Evolutionary conservation across 2,113 vertebrate species (phyloP).

Genomic region (Myiozetetes cayanensis): DNA sequence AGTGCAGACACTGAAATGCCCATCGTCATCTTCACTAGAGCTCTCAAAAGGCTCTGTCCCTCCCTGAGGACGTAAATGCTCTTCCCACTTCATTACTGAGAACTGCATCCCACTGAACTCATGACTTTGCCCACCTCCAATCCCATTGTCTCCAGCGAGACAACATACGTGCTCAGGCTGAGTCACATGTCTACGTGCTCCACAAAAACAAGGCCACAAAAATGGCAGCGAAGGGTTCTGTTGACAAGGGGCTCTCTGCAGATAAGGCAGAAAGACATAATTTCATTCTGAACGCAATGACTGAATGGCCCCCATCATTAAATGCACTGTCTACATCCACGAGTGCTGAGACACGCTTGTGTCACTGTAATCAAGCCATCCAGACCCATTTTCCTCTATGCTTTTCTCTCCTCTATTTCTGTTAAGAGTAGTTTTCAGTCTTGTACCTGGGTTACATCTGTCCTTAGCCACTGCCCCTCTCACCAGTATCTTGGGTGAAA

Average conservation of each 20-base stretch:
- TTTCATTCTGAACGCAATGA: background rate
- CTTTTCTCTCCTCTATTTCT: background rate
- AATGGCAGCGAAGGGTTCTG: background rate
- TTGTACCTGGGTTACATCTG: background rate
- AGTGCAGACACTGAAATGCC: background rate
- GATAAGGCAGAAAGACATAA: background rate
- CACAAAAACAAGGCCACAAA: background rate
- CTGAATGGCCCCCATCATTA: background rate
- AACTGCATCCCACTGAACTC: background rate
- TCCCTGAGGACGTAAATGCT: background rate
- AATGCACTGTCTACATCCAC: background rate
- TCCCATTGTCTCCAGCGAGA: background rate
- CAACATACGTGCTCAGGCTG: background rate
- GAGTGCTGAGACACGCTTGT: background rate
- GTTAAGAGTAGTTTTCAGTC: background rate
- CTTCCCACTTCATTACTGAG: background rate
- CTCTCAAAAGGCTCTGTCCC: background rate
- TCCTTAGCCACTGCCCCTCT: background rate
- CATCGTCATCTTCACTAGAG: background rate
- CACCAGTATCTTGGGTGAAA: background rate
- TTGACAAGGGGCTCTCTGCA: background rate
- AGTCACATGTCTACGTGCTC: background rate
- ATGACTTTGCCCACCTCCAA: background rate
- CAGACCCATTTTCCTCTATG: background rate
- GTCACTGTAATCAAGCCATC: background rate